Evolutionary conservation across 1,140 invertebrate species (phyloP).

Genomic region (Whitmania pigra): DNA sequence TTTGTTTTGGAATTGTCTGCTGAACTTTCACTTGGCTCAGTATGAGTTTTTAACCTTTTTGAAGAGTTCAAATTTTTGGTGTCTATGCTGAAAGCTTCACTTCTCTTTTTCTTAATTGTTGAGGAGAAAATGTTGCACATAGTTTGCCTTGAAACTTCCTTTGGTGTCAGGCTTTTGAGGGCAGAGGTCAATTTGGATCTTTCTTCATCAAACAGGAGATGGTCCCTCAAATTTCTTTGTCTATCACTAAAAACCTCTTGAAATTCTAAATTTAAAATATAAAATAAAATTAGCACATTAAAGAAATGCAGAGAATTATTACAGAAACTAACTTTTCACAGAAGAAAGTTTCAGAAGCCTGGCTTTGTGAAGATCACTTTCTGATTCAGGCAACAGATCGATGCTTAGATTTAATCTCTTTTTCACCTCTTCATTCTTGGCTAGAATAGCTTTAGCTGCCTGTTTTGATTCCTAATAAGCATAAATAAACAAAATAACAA

Average conservation of each 20-base stretch:
- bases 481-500: background rate
- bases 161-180: background rate
- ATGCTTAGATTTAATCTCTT: constrained; percentile 11
- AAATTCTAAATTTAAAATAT: background rate
- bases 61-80: background rate
- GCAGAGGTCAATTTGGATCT: background rate
- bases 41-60: too few species aligned
- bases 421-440: constrained; percentile 1
- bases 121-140: background rate
- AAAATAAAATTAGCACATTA: too few species aligned
- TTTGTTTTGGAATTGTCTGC: too few species aligned
- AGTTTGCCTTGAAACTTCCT: background rate
- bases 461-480: constrained; percentile 4
- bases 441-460: background rate
- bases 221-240: background rate
- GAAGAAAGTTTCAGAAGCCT: background rate
- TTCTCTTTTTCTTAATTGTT: background rate
- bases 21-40: too few species aligned
- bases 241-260: background rate
- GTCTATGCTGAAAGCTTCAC: background rate
- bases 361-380: background rate
- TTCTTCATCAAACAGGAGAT: background rate
- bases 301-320: background rate
- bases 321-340: background rate
- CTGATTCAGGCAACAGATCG: background rate